Percentiles rank a stretch among this genome's conserved stretches.
Evolutionary conservation across 2,888 invertebrate genomes (phyloP).

Genomic region (Laspeyria flexula): DNA sequence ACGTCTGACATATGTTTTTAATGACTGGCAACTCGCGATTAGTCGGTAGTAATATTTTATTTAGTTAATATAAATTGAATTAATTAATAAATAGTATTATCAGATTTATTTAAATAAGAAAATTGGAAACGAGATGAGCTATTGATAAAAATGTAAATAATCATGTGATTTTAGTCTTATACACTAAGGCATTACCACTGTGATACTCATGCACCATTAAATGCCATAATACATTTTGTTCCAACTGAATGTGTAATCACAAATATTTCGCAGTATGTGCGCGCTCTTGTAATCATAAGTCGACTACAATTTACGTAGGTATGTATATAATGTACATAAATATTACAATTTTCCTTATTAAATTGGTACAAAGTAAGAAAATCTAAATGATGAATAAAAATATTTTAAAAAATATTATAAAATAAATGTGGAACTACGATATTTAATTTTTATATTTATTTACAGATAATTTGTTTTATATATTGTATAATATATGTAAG

Average conservation of each 20-base stretch:
- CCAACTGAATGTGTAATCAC: slow-evolving; percentile 36
- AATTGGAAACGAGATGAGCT: slow-evolving; percentile 31
- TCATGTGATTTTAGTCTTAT: slow-evolving; percentile 38
- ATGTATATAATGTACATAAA: slow-evolving; percentile 72
- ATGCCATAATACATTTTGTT: slow-evolving; percentile 44
- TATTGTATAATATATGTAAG: slow-evolving; percentile 57
- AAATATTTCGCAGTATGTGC: slow-evolving; percentile 37
- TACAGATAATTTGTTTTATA: slow-evolving; percentile 35
- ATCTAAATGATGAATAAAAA: slow-evolving; percentile 32
- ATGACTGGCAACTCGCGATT: slow-evolving; percentile 55
- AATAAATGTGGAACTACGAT: slow-evolving; percentile 54
- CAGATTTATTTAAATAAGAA: slow-evolving; percentile 38
- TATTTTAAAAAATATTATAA: slow-evolving; percentile 24
- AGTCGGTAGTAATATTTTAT: slow-evolving; percentile 34
- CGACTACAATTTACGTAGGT: slow-evolving; percentile 50
- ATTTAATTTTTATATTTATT: slow-evolving; percentile 40
- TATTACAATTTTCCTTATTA: slow-evolving; percentile 33
- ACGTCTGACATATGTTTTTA: slow-evolving; percentile 71
- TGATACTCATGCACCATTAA: slow-evolving; percentile 65
- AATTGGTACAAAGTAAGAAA: slow-evolving; percentile 47
- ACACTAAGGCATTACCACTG: slow-evolving; percentile 52
- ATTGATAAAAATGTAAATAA: slow-evolving; percentile 43
- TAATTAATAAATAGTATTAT: slow-evolving; percentile 39
- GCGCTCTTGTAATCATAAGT: slow-evolving; percentile 45
- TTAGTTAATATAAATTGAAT: slow-evolving; percentile 37